phyloP scores from a whole-genome alignment of 2,888 invertebrate species.

The Apoderus coryli region DNA sequence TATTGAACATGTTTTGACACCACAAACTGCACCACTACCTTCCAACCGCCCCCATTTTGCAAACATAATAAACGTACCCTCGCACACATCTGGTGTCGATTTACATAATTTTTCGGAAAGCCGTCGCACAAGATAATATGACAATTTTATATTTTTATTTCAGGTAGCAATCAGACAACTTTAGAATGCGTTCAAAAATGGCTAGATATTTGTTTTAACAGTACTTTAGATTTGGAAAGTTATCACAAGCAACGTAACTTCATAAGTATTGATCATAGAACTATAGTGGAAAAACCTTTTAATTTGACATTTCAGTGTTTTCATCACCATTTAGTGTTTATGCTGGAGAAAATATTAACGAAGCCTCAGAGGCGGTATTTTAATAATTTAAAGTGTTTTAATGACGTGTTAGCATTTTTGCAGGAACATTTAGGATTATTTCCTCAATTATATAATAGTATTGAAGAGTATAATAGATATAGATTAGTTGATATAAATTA shows the following conservation, averaged over 20 bases:
- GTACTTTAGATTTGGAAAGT: conserved; percentile 26
- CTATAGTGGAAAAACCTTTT: conserved; percentile 37
- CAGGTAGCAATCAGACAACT: conserved; percentile 51
- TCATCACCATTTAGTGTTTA: conserved; percentile 93
- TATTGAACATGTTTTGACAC: no score
- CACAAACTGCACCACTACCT: no score
- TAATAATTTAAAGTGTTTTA: conserved; percentile 56
- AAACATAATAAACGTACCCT: no score
- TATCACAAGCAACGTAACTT: conserved; percentile 12
- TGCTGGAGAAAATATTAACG: conserved; percentile 73
- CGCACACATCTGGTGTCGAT: no score
- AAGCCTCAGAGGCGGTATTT: conserved; percentile 61
- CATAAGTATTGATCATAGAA: conserved; percentile 11
- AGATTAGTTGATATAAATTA: conserved; percentile 22
- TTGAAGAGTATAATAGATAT: conserved; percentile 21
- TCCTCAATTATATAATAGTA: conserved; percentile 28
- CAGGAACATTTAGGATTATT: conserved; percentile 39
- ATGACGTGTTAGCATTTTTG: conserved; percentile 57
- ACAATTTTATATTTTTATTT: no score
- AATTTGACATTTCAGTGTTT: conserved; percentile 66
- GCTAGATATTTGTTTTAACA: conserved; percentile 51
- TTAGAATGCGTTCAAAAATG: conserved; percentile 66
- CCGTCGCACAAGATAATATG: no score
- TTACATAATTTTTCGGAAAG: no score
- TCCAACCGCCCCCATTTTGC: no score